Evolutionary conservation across 2,113 vertebrate species (phyloP), one percentile per base, ranked within the genome.

Genomic region (Gallinago undulata): DNA sequence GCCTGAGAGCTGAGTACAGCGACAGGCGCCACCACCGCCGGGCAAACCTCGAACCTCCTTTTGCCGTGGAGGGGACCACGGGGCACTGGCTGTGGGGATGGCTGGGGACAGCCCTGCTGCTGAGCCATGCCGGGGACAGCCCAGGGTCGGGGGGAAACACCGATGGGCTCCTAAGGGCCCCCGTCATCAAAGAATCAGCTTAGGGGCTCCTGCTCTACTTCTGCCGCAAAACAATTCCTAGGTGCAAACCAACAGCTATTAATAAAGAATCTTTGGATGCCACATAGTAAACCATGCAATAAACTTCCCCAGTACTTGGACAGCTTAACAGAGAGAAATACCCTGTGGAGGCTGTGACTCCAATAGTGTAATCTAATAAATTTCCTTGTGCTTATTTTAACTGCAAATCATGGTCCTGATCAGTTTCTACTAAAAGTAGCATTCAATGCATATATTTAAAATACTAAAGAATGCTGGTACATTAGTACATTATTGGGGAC

Each of bases 1-100:
- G 94, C 96, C 90, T 60, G 87, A 80, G 91, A 96, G 84, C 70
- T 79, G 90, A 94, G 81, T 6, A 69, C 73, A 84, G 83, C 0
- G 13, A 64, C 94, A 89, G 96, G 51, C 48, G 4, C 85, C 91
- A 92, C 59, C 72, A 73, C 69, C 0, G 22, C 88, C 1, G 48
- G 79, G 72, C 19, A 55, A 97, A 91, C 25, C 74, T 89, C 63
- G 13, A 45, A 15, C 41, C 63, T 33, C 28, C 56, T 53, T 50
- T 45, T n/a, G 74, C 73, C 63, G 87, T 13, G 2, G 72, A 41
- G 76, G 41, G 66, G 73, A 79, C 33, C 5, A 5, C 5, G 2
- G 63, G 91, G 55, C 84, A 78, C 0, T 35, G 70, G 62, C 62
- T 10, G 1, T 2, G 59, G 64, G 0, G 4, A 75, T 70, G 30